Evolutionary conservation across 2,797 vertebrate species (phyloP).

Genomic region (Petrocephalus schoutedeni): DNA sequence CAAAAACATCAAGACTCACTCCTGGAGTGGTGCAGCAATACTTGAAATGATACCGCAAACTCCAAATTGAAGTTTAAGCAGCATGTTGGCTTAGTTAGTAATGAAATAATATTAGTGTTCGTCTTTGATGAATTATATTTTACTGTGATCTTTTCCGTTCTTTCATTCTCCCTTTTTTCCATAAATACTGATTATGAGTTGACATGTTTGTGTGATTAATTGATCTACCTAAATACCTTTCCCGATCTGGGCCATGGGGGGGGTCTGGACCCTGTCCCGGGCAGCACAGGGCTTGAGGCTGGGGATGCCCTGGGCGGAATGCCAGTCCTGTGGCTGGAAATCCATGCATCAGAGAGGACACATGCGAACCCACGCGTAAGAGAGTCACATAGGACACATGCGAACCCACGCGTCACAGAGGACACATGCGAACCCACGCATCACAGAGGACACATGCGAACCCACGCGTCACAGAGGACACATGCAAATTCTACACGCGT

Average conservation of each 20-base stretch:
- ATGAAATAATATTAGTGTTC: neutral
- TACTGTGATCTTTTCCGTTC: neutral
- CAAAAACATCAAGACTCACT: neutral
- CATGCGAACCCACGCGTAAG: no score
- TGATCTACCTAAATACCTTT: neutral
- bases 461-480: neutral
- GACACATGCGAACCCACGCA: neutral
- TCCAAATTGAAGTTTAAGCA: neutral
- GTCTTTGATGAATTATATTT: neutral
- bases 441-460: neutral
- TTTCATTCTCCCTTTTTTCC: neutral
- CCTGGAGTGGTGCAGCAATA: neutral
- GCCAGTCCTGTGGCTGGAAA: neutral
- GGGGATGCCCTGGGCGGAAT: neutral
- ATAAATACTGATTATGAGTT: neutral
- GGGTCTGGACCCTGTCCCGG: neutral
- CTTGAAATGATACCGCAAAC: neutral
- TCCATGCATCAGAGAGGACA: neutral
- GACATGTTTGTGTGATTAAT: neutral
- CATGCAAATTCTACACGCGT: neutral
- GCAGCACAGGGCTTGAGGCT: neutral
- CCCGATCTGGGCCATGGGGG: neutral
- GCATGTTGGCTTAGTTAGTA: neutral
- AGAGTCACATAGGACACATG: no score
- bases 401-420: neutral